Evolutionary conservation across 2,113 vertebrate genomes (phyloP), one percentile per base, ranked within the genome.

Genomic region (Hippocampus mohnikei): DNA sequence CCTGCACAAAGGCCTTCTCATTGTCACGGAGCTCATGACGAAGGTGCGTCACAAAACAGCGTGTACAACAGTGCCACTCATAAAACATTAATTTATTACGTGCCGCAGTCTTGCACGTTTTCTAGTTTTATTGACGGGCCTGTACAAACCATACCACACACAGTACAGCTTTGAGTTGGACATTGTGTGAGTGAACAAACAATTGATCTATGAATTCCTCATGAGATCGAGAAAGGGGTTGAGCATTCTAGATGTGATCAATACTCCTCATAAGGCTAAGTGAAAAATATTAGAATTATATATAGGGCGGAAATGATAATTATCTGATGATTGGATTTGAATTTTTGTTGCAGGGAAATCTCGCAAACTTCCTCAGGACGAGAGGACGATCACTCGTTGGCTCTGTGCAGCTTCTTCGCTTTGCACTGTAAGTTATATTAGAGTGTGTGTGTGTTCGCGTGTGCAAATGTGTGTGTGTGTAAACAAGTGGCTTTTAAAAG

Each of bases 11-110:
- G 96, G 95, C 0, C 92, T 98, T 16, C 94, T 94, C 71, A 95
- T 98, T 1, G 91, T 98, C 84, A 98, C 96, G 84, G 96, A 98
- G 83, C 93, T 95, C 69, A 95, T 98, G 95, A 89, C 91, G 13
- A 98, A 97, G 94, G 96, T 98, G 80, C 13, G 9, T 25, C 23
- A 21, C 1, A 11, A 13, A 33, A 25, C 23, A 44, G 2, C 27
- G 0, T 55, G 4, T 50, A 42, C 21, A 53, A 11, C 11, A n/a
- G 16, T 2, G 21, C n/a, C 55, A 50, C 46, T 50, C 15, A 15
- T 5, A n/a, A 29, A 25, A 20, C 55, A 27, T 53, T 21, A 53
- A 8, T 1, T 53, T 50, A 21, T 16, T 50, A 50, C 48, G 4
- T 50, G 16, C 18, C 21, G 48, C 18, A 20, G 5, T 16, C 48